Evolutionary conservation across 2,888 invertebrate genomes (phyloP), one percentile per base, ranked within the genome.

Genomic region (Acronicta psi): DNA sequence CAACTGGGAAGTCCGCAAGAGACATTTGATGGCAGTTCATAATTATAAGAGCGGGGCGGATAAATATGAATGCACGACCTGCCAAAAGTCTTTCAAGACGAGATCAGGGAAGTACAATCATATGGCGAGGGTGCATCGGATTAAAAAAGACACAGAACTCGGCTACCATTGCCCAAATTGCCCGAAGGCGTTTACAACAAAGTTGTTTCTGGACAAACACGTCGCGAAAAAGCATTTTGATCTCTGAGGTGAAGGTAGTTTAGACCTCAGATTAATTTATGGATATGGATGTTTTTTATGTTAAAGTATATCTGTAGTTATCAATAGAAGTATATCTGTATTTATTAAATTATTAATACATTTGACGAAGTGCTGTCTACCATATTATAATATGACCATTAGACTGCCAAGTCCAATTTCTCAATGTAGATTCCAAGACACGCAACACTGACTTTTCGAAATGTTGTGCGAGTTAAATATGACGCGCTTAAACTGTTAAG

Each of bases 201-300:
- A 95, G 75, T 79, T 94, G 60, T 94, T 94, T 76, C 79, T 95
- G 75, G 95, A 95, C 66, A 94, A 94, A 67, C 95, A 95, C 75
- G 84, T 94, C 68, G 91, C 94, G 18, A 93, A 92, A 78, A 95
- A 95, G 73, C 95, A 95, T 80, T 92, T 91, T 44, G 93, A 92
- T 73, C 80, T 80, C 25, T 88, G 70, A 85, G 62, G 38, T 47
- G 46, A 44, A 34, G 8, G 7, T 45, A 58, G 46, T 45, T 59
- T 2, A 13, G 29, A 11, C 1, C n/a, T n/a, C n/a, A n/a, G n/a
- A 1, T 16, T 29, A 29, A 20, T 18, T n/a, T 20, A 20, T 20
- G 1, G 14, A 45, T 17, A 13, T 34, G n/a, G n/a, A 34, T n/a
- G n/a, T n/a, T n/a, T n/a, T n/a, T n/a, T n/a, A n/a, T n/a, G n/a